Evolutionary conservation across 2,797 vertebrate genomes (phyloP).

Genomic region (Aldrovandia affinis): DNA sequence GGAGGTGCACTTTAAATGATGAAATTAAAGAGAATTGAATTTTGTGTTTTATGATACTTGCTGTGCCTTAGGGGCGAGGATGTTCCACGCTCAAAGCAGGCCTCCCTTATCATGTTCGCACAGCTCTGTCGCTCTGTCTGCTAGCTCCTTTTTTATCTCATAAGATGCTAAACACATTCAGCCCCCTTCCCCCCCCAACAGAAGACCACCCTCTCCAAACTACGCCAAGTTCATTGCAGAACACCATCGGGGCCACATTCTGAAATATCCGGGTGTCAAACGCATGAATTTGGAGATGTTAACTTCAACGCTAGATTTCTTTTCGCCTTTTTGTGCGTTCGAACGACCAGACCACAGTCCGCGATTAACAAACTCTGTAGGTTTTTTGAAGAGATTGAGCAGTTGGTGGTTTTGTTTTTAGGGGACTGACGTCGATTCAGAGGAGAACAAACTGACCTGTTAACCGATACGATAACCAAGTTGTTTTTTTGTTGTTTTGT

Average conservation of each 20-base stretch:
- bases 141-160: not conserved
- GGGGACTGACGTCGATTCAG: not conserved
- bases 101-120: not conserved
- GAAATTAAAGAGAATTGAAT: not conserved
- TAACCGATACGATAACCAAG: not conserved
- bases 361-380: not conserved
- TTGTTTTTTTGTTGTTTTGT: no score
- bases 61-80: not conserved
- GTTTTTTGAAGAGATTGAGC: constrained; percentile 7
- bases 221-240: not conserved
- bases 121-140: not conserved
- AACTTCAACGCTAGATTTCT: not conserved
- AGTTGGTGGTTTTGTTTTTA: not conserved
- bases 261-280: not conserved
- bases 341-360: not conserved
- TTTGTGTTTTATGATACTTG: not conserved
- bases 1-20: not conserved
- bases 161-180: not conserved
- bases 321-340: not conserved
- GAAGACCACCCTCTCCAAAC: not conserved
- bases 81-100: not conserved
- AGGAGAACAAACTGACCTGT: not conserved
- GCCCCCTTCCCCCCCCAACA: not conserved
- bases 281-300: not conserved
- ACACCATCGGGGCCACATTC: not conserved